Evolutionary conservation across 2,113 vertebrate species (phyloP).

Genomic region (Mionectes macconnelli): DNA sequence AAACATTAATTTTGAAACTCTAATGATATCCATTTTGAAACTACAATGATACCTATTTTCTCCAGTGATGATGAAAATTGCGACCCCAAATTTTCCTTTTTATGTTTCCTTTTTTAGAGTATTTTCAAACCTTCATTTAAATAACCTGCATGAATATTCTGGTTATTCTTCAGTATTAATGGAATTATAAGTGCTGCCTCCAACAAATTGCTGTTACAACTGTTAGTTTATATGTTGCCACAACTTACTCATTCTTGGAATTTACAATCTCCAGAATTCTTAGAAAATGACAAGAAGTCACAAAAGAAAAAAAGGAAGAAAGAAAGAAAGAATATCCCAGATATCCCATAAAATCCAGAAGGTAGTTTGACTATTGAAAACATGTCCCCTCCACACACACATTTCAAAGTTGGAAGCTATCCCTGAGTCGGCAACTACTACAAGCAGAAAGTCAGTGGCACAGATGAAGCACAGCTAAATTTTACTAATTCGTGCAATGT

Average conservation of each 20-base stretch:
- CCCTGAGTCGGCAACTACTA: not conserved
- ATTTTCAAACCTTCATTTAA: not conserved
- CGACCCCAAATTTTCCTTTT: not conserved
- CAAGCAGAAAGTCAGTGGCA: not conserved
- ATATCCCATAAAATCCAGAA: not conserved
- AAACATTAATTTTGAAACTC: not conserved
- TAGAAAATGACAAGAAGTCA: not conserved
- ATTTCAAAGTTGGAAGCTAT: not conserved
- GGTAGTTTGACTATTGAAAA: not conserved
- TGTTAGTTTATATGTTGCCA: not conserved
- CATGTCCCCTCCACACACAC: not conserved
- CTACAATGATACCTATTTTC: not conserved
- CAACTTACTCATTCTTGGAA: not conserved
- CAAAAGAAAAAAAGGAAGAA: not conserved
- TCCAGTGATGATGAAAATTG: not conserved
- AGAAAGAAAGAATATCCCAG: not conserved
- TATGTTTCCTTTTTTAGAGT: not conserved
- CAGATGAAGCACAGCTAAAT: not conserved
- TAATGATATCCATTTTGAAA: not conserved
- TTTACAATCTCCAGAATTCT: not conserved
- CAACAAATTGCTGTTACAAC: not conserved
- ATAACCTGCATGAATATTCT: not conserved
- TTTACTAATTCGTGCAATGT: not conserved
- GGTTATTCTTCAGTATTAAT: not conserved
- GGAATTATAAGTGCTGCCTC: not conserved